These are phyloP conservation scores for Loris lydekkerianus DNA, from an alignment of 2,797 vertebrate species.

Conservation along the genomic window DNA sequence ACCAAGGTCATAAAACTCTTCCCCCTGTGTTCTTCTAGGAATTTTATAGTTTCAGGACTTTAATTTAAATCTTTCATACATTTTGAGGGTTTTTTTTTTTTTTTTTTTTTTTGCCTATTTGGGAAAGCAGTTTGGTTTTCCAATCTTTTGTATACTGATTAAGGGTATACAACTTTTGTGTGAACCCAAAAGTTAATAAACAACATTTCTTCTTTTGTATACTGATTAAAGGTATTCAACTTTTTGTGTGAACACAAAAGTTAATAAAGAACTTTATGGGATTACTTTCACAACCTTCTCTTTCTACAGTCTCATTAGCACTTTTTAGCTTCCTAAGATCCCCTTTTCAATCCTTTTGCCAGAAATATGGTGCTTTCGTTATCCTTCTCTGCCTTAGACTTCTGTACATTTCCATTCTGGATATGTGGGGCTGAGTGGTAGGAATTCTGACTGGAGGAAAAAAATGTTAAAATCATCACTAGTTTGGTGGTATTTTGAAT, in stretches of 20 bases:
- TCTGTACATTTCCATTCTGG: neutral
- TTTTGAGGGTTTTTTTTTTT: neutral
- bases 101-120: neutral
- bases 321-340: neutral
- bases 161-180: neutral
- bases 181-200: neutral
- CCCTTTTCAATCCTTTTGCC: neutral
- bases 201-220: neutral
- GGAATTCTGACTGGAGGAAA: neutral
- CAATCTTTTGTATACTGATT: neutral
- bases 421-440: neutral
- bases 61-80: neutral
- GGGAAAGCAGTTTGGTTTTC: neutral
- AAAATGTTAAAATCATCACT: neutral
- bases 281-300: neutral
- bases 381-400: neutral
- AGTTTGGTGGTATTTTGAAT: neutral
- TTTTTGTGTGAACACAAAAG: neutral
- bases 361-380: neutral
- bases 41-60: neutral
- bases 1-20: neutral
- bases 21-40: neutral
- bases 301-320: neutral
- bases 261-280: neutral
- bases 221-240: neutral